A percentile compares a stretch with the other conserved stretches of the same genome.
phyloP scores from a whole-genome alignment of 2,888 invertebrate genomes.

The Tiliacea aurago region DNA sequence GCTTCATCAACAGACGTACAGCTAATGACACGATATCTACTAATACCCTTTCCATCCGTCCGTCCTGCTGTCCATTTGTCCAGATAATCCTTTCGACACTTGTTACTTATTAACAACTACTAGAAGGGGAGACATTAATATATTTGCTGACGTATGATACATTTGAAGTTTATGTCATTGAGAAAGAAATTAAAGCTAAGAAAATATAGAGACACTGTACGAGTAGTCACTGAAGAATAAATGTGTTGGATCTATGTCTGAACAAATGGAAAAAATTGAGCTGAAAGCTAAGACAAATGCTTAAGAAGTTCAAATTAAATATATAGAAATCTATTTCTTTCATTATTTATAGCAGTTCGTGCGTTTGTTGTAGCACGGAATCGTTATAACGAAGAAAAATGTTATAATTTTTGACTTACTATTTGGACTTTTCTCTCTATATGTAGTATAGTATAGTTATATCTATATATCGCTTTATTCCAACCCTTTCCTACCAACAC shows the following conservation, averaged over 20 bases:
- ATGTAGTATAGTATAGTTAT: background rate
- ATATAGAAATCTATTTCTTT: background rate
- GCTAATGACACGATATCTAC: conserved; percentile 62
- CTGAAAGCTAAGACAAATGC: background rate
- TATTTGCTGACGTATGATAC: conserved; percentile 49
- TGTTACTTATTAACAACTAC: conserved; percentile 64
- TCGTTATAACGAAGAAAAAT: background rate
- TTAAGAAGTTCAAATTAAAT: background rate
- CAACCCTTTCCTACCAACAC: conserved; percentile 9
- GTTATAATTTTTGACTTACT: background rate
- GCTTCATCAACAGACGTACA: conserved; percentile 32
- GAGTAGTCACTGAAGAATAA: background rate
- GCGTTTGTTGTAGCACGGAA: background rate
- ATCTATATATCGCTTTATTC: background rate
- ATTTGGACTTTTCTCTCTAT: background rate
- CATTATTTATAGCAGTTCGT: background rate
- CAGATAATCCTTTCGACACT: conserved; percentile 70
- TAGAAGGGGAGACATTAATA: conserved; percentile 65
- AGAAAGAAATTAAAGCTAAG: conserved; percentile 3
- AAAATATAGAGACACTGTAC: background rate
- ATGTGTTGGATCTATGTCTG: background rate
- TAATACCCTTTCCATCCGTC: conserved; percentile 59
- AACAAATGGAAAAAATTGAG: background rate
- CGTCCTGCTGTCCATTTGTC: conserved; percentile 63
- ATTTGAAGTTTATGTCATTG: conserved; percentile 14